A percentile compares a stretch with the other conserved stretches of the same genome.
Evolutionary conservation across 2,113 vertebrate species (phyloP).

Genomic region (Astur gentilis): DNA sequence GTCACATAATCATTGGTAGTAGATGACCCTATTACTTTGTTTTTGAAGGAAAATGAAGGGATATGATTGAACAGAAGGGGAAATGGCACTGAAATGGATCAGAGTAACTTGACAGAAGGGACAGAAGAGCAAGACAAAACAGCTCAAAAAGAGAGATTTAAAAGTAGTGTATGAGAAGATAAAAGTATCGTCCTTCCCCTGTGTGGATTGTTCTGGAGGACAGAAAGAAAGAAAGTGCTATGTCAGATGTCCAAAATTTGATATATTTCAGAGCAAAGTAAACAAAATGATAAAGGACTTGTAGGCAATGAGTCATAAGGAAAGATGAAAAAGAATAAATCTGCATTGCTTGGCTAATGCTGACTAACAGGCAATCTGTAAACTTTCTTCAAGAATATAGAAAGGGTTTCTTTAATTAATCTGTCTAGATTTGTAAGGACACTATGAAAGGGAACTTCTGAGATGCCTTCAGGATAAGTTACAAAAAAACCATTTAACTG

Average conservation of each 20-base stretch:
- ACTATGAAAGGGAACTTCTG: background rate
- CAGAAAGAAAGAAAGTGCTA: background rate
- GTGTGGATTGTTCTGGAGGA: background rate
- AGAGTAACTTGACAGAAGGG: background rate
- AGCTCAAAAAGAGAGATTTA: background rate
- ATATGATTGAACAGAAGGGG: background rate
- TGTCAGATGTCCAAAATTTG: background rate
- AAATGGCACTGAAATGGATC: background rate
- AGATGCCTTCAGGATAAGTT: background rate
- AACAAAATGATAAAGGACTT: background rate
- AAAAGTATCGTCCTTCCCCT: background rate
- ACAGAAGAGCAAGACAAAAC: background rate
- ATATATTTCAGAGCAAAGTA: background rate
- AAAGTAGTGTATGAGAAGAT: background rate
- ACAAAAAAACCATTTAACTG: background rate
- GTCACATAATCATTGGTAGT: background rate
- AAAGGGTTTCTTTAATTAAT: background rate
- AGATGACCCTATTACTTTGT: background rate
- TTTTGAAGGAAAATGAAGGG: background rate
- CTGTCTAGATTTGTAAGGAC: background rate
- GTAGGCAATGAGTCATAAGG: background rate
- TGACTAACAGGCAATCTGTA: background rate
- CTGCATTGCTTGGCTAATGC: background rate
- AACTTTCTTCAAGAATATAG: background rate
- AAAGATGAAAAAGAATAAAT: background rate